Base-by-base conservation (phyloP, 2,888 invertebrate species). In the Ariolimax columbianus region DNA sequence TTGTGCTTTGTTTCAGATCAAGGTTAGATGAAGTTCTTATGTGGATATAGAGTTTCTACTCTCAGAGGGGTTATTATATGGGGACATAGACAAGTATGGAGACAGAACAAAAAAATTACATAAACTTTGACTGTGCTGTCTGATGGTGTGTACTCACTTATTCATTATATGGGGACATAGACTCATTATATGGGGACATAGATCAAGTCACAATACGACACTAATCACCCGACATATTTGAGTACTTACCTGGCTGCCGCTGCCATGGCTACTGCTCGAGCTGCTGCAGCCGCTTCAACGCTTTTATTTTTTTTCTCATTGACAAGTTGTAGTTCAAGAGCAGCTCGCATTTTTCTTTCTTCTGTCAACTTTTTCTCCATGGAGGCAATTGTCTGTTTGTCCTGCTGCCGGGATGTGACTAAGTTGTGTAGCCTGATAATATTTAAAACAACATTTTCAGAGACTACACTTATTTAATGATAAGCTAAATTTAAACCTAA, bases 311-410 rank as follows among this genome's bases (percentile, higher is more conserved):
- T 96, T 90, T 97, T 95, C 92, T 97, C 97, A 86, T 96, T 95
- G 88, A 95, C 95, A 86, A 97, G 94, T 92, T 97, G 97, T 79
- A 96, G 95, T 93, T 97, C 97, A 55, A 96, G 95, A 43, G 96
- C 96, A 81, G 96, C 95, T 90, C 97, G 96, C 91, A 96, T 95
- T 90, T 97, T 96, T 78, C 97, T 95, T 95, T 98, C 98, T 88
- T 98, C 98, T 73, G 96, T 96, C 88, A 98, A 95, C 88, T 97
- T 96, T 90, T 97, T 96, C 95, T 98, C 98, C 91, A 96, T 89
- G 94, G 95, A 92, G 68, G 96, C 95, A 89, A 98, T 95, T 89
- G 96, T 96, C 91, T 97, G 96, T 94, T 97, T 96, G 93, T 97
- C 98, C 89, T 96, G 95, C 92, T 97, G 96, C 81, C 97, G 96